Evolutionary conservation across 2,797 vertebrate genomes (phyloP), one percentile per base, ranked within the genome.

Genomic region (Chrosomus eos): DNA sequence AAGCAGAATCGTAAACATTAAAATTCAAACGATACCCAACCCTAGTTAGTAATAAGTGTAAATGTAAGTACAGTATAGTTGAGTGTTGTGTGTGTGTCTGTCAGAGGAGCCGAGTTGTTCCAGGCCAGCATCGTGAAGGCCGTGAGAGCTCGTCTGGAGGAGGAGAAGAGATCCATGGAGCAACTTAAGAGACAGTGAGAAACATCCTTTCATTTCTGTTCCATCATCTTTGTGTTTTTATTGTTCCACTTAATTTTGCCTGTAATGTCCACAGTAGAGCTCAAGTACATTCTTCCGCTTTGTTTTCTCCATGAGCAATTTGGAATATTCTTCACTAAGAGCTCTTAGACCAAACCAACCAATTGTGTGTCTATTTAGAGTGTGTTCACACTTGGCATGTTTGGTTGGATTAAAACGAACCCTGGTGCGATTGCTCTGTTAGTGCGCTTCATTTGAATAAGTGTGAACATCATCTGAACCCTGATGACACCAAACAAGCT

Each of bases 111-210:
- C 0, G 98, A 99, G 92, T 97, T 99, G 83, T 99, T 99, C 93
- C 98, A 99, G 92, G 98, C 98, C 90, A 99, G 97, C 6, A 99
- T 99, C 82, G 98, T 99, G 83, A 99, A 99, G 91, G 97, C 97
- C 76, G 98, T 99, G 70, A 97, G 96, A 88, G 98, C 98, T 90
- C 94, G 98, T 92, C 95, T 99, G 89, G 98, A 99, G 89, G 98
- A 99, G 87, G 98, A 99, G 91, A 96, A 97, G 83, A 99, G 97
- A 90, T 99, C 98, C 82, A 99, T 99, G 97, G 98, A 99, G 90
- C 98, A 99, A 84, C 95, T 99, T 78, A 99, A 99, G 92, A 97
- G 97, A 96, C 98, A 99, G 98, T 99, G 96, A 96, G 98, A 88
- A 86, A 66, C 38, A 66, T 51, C 31, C 28, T 74, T 38, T 43